A percentile compares a stretch with the other conserved stretches of the same genome.
Evolutionary conservation across 2,888 invertebrate genomes (phyloP).

Genomic region (Protophormia terraenovae): DNA sequence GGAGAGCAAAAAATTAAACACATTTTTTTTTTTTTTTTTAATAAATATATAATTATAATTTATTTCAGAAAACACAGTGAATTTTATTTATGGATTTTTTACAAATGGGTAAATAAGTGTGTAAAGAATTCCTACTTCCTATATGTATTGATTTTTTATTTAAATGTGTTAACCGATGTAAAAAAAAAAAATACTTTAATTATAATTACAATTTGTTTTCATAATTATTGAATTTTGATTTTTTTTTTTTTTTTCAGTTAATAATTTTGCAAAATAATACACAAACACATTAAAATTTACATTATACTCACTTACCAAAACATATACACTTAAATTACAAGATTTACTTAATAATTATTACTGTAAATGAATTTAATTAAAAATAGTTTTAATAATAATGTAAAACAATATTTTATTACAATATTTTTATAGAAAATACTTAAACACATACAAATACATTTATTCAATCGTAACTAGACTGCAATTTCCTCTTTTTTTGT

Average conservation of each 20-base stretch:
- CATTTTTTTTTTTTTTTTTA: neutral
- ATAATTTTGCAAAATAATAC: neutral
- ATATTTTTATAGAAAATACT: no score
- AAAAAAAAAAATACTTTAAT: slow-evolving; percentile 9
- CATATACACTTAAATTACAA: neutral
- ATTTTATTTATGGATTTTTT: neutral
- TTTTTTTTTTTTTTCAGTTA: neutral
- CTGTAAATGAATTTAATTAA: slow-evolving; percentile 33
- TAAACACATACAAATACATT: no score
- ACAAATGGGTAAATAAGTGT: neutral
- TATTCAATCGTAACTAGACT: neutral
- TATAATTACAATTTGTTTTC: neutral
- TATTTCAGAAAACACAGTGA: slow-evolving; percentile 45
- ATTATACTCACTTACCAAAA: neutral
- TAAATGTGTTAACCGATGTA: no score
- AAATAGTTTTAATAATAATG: slow-evolving; percentile 20
- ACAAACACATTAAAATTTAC: neutral
- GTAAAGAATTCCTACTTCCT: neutral
- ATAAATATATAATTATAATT: slow-evolving; percentile 52
- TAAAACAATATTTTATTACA: slow-evolving; percentile 1
- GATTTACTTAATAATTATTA: slow-evolving; percentile 39
- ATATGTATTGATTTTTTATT: no score
- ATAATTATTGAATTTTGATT: neutral
- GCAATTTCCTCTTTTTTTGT: neutral
- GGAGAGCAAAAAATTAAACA: slow-evolving; percentile 18